Base-by-base conservation (phyloP, 64 coral and sea anemone species). In the Montipora efflorescens region DNA sequence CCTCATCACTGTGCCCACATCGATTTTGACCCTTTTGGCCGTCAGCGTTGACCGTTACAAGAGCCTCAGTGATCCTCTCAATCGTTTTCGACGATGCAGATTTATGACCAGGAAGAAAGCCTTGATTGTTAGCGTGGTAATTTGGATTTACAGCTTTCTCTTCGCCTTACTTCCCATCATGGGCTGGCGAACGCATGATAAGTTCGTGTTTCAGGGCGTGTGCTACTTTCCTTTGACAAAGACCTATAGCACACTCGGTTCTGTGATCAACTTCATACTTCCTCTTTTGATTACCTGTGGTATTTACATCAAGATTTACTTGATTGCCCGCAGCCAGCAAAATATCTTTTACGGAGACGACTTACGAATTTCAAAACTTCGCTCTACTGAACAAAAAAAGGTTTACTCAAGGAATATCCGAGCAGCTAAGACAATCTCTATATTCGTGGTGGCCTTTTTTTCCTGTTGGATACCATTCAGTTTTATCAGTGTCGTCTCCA, bases 1-100 rank as follows among this genome's bases (percentile, higher is more conserved):
- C 70, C 89, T 95, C 2, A 92, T 95, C 49, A 83, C 83, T 43
- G 93, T 97, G 8, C 96, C 96, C 19, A 97, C 92, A 50, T 97
- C 96, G 22, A 97, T 97, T 81, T 94, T 84, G 74, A 97, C 92
- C 84, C 92, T 97, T 12, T 79, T 97, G 47, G 89, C 91, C 11
- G 87, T 97, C 48, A 97, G 95, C 80, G 82, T 97, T 21, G 95
- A 97, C 76, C 88, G 95, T 1, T 97, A 97, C 74, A 97, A 95
- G 72, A 97, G 77, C 13, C 84, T 97, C 16, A 97, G 86, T 7
- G 91, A 97, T 68, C 95, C 95, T 19, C 76, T 93, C 52, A 93
- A 94, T 79, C 83, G 90, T 19, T 97, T 94, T 45, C 91, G 57
- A 1, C 88, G 85, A 48, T 48, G 82, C 79, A 58, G 91, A 70